These are phyloP conservation scores for Drosophila recens DNA, from an alignment of 2,888 invertebrate genomes.

Conservation along the genomic window DNA sequence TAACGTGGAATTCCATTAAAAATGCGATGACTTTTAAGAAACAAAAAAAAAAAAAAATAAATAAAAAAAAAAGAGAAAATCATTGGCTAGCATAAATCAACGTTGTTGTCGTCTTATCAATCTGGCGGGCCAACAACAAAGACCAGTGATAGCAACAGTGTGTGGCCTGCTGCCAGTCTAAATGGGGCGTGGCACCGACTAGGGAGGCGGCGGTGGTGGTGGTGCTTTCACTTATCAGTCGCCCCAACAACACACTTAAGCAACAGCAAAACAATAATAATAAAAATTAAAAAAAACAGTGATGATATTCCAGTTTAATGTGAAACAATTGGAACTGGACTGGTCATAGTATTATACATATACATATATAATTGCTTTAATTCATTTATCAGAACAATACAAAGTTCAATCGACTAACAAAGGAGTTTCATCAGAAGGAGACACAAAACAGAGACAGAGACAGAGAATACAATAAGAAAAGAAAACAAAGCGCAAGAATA, in stretches of 20 bases:
- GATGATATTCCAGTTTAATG: constrained; percentile 8
- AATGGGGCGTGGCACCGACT: constrained; percentile 36
- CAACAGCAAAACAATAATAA: constrained; percentile 13
- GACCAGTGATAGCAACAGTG: constrained; percentile 47
- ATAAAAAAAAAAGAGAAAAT: constrained; percentile 45
- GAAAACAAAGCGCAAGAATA: constrained; percentile 20
- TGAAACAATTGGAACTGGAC: constrained; percentile 25
- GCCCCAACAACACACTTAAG: constrained; percentile 10
- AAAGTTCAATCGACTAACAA: constrained; percentile 25
- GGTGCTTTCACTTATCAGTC: constrained; percentile 47
- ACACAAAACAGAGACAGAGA: background rate
- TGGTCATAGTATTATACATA: background rate
- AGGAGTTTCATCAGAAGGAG: constrained; percentile 18
- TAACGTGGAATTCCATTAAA: constrained; percentile 27
- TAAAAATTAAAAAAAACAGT: background rate
- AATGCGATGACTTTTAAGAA: constrained; percentile 41
- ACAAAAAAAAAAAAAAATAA: constrained; percentile 4
- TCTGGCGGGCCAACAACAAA: constrained; percentile 38
- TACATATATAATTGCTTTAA: too few relatives aligned
- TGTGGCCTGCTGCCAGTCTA: constrained; percentile 16
- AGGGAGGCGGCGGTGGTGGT: constrained; percentile 6
- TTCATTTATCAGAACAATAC: constrained; percentile 23
- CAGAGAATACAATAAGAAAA: background rate
- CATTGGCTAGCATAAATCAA: constrained; percentile 55
- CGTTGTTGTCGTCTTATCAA: constrained; percentile 50